Evolutionary conservation across 2,888 invertebrate genomes (phyloP), one percentile per base, ranked within the genome.

Genomic region (Trichogramma evanescens): DNA sequence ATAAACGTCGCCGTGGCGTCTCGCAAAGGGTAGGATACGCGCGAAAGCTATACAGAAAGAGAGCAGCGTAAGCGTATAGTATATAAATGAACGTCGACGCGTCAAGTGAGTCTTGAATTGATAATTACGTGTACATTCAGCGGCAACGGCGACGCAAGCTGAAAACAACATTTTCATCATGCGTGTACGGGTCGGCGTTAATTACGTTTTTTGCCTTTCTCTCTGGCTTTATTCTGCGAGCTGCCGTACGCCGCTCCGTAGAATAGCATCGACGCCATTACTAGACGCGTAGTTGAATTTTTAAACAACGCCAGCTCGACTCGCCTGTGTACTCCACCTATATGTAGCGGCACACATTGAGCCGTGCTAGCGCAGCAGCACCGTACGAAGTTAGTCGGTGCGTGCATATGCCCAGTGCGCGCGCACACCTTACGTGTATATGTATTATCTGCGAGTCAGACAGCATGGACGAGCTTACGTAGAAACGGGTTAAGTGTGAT

Each of bases 401-500:
- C 10, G 42, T 9, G n/a, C 39, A 57, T 40, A 46, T 46, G 51
- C 9, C 3, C 13, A 8, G 41, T 51, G 50, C 49, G 59, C 8
- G 42, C 13, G 41, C 50, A 13, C 42, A 39, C 50, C 43, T 45
- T 10, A 5, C 51, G 2, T 26, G 44, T 42, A 52, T 41, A 48
- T 40, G 46, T 45, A 39, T 9, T 4, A 40, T 40, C 41, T 26
- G 48, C 4, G 42, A 45, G 40, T 26, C 26, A 26, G 26, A 26
- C 26, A 26, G 26, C 26, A 26, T 26, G 26, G 26, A 26, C 26
- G 26, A 26, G 26, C 26, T 26, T 26, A 26, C 26, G 26, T 26
- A 65, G 65, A 67, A 67, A 67, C 64, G 67, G 64, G 67, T 65
- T 67, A 67, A 67, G 67, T 67, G 65, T 64, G 64, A 65, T 67